These are phyloP conservation scores for Elysia chlorotica DNA, from an alignment of 1,140 invertebrate genomes.

Conservation along the genomic window DNA sequence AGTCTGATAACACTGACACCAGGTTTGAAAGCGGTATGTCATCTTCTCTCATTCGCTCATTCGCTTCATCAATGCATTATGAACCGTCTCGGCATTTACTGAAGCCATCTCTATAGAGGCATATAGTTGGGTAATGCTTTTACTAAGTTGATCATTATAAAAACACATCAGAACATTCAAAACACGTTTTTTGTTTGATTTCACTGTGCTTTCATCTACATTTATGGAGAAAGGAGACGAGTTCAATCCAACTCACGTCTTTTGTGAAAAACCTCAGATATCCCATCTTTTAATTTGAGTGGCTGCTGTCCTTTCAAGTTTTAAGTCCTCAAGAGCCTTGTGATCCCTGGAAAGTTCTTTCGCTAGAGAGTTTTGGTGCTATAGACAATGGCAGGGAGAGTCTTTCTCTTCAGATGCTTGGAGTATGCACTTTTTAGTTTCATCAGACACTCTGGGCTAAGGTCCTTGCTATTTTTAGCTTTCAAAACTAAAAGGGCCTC, in stretches of 20 bases:
- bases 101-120: neutral
- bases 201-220: neutral
- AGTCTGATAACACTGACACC: neutral
- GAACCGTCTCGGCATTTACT: neutral
- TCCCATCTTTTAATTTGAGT: neutral
- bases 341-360: neutral
- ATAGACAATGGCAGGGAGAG: neutral
- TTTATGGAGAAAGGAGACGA: neutral
- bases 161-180: neutral
- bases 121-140: neutral
- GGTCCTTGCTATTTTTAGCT: too few relatives aligned
- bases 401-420: too few relatives aligned
- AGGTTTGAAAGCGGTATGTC: neutral
- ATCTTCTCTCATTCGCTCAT: neutral
- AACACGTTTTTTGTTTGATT: neutral
- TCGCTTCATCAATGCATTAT: neutral
- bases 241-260: neutral
- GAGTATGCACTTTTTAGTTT: too few relatives aligned
- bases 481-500: too few relatives aligned
- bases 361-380: neutral
- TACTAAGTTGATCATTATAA: neutral
- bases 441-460: too few relatives aligned
- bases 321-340: neutral
- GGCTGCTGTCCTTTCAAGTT: neutral
- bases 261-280: neutral